Evolutionary conservation across 1,140 invertebrate species (phyloP), one percentile per base, ranked within the genome.

Genomic region (Goniozus legneri): DNA sequence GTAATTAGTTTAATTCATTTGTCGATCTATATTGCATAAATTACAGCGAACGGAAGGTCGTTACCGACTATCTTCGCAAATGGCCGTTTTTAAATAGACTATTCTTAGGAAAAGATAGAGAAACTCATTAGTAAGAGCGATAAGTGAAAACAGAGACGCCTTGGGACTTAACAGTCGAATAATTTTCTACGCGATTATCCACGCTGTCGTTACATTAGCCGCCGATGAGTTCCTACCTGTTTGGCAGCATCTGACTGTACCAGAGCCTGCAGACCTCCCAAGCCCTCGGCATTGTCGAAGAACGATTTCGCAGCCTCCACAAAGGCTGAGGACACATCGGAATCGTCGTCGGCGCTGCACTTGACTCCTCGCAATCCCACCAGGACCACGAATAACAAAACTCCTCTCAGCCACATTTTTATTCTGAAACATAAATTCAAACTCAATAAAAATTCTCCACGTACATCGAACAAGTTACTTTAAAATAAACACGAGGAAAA

Each of bases 301-400:
- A 76, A 54, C 2, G 63, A 58, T 16, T 60, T 62, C 0, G 70
- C 73, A 3, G 64, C 73, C 39, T 75, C 71, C 22, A 73, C 55
- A 22, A 76, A 74, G 1, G 56, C 65, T 8, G 39, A 52, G 3
- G 73, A 64, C 4, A 60, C 50, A 21, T 71, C 70, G 15, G 47
- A 44, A 8, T 69, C 62, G 18, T 71, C 65, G 1, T 67, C 45
- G n/a, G 62, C 24, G 24, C 10, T 27, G 10, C 24, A 27, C 61
- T 2, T 65, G 51, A 35, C 59, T 62, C 7, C 30, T 34, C 7
- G 52, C 56, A 55, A 39, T 10, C 60, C n/a, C 60, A 62, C 39
- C 8, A 62, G 27, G 8, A 54, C 51, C 30, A 74, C 7, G 13
- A 69, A 43, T 16, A 52, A 2, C 14, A 61, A 10, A 13, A 65